Percentiles rank a stretch among this genome's conserved stretches.
Evolutionary conservation across 2,113 vertebrate genomes (phyloP).

Genomic region (Dipodomys spectabilis): DNA sequence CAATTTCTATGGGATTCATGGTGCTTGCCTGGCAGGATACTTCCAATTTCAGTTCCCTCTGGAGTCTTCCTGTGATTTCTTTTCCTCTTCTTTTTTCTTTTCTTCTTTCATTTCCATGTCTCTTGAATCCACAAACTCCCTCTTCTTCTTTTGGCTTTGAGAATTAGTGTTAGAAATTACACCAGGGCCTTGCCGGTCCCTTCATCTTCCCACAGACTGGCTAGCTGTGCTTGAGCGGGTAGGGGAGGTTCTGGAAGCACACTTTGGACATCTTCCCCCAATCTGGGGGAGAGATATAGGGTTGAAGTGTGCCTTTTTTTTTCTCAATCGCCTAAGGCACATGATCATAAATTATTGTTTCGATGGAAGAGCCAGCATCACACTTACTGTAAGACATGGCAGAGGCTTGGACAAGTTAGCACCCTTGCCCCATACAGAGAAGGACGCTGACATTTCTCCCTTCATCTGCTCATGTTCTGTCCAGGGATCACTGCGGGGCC

Average conservation of each 20-base stretch:
- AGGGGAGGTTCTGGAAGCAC: too few species aligned
- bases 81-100: constrained; percentile 3
- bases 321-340: neutral
- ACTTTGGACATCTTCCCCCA: neutral
- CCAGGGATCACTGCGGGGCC: neutral
- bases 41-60: constrained; percentile 10
- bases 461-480: neutral
- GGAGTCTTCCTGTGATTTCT: neutral
- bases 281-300: neutral
- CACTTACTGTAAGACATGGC: too few species aligned
- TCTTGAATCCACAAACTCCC: neutral
- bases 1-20: neutral
- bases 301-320: neutral
- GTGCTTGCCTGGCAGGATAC: neutral
- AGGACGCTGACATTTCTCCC: neutral
- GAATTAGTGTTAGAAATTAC: neutral
- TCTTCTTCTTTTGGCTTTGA: neutral
- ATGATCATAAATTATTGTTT: neutral
- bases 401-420: too few species aligned
- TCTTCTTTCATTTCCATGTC: neutral
- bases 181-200: too few species aligned
- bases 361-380: neutral
- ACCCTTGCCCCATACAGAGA: neutral
- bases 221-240: neutral
- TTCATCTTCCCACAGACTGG: neutral